Evolutionary conservation across 2,113 vertebrate genomes (phyloP), one percentile per base, ranked within the genome.

Genomic region (Carlito syrichta): DNA sequence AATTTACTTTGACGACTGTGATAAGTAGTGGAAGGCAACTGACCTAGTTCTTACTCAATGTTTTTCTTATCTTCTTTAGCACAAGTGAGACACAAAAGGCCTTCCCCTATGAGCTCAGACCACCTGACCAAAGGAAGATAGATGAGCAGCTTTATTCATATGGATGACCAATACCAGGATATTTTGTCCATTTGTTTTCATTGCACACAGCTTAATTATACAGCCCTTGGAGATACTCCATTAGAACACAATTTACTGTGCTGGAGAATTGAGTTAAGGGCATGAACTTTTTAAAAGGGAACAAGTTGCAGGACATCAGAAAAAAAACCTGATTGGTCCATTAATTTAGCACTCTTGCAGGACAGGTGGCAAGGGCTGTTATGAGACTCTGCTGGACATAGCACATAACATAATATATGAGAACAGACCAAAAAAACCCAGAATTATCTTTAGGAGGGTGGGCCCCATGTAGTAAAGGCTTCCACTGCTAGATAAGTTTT

Each of bases 1-100:
- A 68, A 91, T 89, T 43, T 76, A 52, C 91, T 96, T 74, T 94
- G 91, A 96, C 92, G 91, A 62, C 78, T 63, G 30, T 48, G 76
- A 96, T 73, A 90, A 94, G 84, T 66, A 96, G 52, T 38, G 71
- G 54, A 85, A 97, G 66, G 63, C n/a, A 73, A 62, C 89, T 95
- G 96, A 96, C 95, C 89, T 45, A 95, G 43, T 93, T 97, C 50
- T 90, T 38, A 27, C 54, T 83, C 92, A 92, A 22, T 35, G 77
- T n/a, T 52, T 96, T 77, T 68, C 79, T 92, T 96, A 86, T 87
- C 78, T 83, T 54, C 32, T 74, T 84, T 56, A 84, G 83, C 58
- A 66, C 40, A 94, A 88, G 38, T 17, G 11, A 92, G 83, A 94
- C 86, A 86, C 76, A 63, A 91, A 88, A 94, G 73, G 30, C 48